These are phyloP conservation scores for Dasyornis broadbenti DNA, from an alignment of 2,113 vertebrate species.

Conservation along the genomic window DNA sequence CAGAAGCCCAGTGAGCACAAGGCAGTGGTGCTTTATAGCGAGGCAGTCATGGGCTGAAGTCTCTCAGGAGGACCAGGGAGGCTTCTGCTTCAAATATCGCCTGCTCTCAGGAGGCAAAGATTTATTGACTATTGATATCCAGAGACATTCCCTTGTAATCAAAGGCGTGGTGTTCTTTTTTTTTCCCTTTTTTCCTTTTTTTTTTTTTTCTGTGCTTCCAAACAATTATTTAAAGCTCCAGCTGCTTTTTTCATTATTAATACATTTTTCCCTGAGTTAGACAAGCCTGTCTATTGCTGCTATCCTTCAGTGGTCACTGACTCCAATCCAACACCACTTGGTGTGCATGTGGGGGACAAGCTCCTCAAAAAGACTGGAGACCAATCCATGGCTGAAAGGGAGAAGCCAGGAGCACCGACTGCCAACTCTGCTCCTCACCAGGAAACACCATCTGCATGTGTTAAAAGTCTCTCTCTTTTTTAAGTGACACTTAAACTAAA, in stretches of 20 bases:
- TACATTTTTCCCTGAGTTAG: not conserved
- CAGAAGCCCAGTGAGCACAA: not conserved
- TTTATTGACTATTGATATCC: not conserved
- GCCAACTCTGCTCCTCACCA: not conserved
- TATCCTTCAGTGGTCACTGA: not conserved
- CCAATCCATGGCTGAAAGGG: not conserved
- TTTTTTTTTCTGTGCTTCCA: not conserved
- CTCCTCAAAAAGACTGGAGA: accelerated
- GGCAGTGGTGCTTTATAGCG: not conserved
- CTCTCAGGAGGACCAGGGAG: not conserved
- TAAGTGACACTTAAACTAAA: not conserved
- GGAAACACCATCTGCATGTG: not conserved
- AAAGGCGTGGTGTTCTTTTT: not conserved
- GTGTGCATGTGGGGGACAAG: accelerated
- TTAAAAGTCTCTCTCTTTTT: not conserved
- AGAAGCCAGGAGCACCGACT: not conserved
- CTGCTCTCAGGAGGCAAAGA: not conserved
- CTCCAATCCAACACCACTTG: not conserved
- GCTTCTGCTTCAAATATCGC: not conserved
- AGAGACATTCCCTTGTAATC: not conserved
- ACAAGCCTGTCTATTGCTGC: not conserved
- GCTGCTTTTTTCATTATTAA: not conserved
- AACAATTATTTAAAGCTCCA: not conserved
- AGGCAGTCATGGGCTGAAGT: not conserved
- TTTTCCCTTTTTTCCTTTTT: not conserved